Base-by-base conservation (phyloP, 2,797 vertebrate genomes). In the Artibeus lituratus region DNA sequence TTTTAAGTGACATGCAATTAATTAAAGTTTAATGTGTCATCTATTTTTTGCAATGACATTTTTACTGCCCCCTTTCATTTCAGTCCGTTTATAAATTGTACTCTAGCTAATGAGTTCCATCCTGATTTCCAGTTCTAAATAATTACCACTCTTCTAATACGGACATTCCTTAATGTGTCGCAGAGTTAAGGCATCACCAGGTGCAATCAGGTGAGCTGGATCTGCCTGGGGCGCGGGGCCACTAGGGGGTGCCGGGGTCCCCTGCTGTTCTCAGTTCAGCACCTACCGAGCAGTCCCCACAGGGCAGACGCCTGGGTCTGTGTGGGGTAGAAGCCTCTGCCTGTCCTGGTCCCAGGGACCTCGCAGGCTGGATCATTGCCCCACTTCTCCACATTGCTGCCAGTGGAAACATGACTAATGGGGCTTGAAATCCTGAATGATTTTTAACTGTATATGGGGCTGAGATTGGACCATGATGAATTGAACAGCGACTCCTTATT, bases 21-120 rank as follows among this genome's bases (percentile, higher is more conserved):
- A 98, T 97, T 97, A 96, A 95, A 96, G 89, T 88, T 97, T 97
- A 98, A 95, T 96, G 94, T 96, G 97, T 97, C 97, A 97, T 97
- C 97, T 97, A 49, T 97, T 97, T 97, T 97, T 92, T 76, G 93
- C 81, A 6, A 5, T 94, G 97, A 96, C 97, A 90, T 82, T 97
- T 97, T 97, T 95, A 97, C 94, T 96, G 97, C 81, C 94, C 95
- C 90, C 94, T 94, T 97, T 92, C 78, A 47, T 95, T 94, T 83
- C 53, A 51, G 77, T 76, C 85, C 87, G 77, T 96, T 94, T 97
- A 96, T 95, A 97, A 97, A 97, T 96, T 93, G 94, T 91, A 32
- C 91, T 94, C 44, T 21, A 53, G 91, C 96, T 97, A 96, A 97
- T 96, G 96, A 97, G 96, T 87, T 96, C 73, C 96, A 86, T 87